These are phyloP conservation scores for Tachystola acroxantha DNA, from an alignment of 2,888 invertebrate species.

Conservation along the genomic window DNA sequence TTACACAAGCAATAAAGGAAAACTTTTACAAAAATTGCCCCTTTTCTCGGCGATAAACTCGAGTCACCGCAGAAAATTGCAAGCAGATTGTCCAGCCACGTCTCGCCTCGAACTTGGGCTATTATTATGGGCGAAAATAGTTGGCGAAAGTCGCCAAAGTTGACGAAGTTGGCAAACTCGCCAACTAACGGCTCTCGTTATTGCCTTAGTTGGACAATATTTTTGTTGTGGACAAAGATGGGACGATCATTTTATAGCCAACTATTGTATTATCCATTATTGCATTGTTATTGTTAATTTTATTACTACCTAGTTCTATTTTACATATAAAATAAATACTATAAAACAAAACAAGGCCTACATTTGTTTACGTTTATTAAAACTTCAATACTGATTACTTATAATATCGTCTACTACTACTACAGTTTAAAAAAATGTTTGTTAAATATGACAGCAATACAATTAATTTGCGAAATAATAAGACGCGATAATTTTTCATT, in stretches of 20 bases:
- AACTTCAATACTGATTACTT: too few species aligned
- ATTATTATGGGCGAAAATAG: conserved; percentile 74
- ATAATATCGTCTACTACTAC: too few species aligned
- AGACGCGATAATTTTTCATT: too few species aligned
- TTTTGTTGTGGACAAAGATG: conserved; percentile 59
- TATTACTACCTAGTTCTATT: too few species aligned
- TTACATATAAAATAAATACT: too few species aligned
- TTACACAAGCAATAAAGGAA: neutral
- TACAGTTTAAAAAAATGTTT: too few species aligned
- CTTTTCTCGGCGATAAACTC: conserved; percentile 25
- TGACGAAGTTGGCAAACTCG: conserved; percentile 43
- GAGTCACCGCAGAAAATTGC: conserved; percentile 36
- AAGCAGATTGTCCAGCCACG: conserved; percentile 45
- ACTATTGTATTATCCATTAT: conserved; percentile 45
- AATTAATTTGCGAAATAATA: too few species aligned
- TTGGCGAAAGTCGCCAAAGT: conserved; percentile 51
- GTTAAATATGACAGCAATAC: too few species aligned
- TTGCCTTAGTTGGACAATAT: conserved; percentile 73
- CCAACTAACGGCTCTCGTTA: conserved; percentile 63
- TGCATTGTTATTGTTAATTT: too few species aligned
- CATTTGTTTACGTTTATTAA: too few species aligned
- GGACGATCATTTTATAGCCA: conserved; percentile 52
- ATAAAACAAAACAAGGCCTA: too few species aligned
- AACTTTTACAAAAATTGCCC: conserved; percentile 9
- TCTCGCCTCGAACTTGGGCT: conserved; percentile 48